Base-by-base conservation (phyloP, 2,113 vertebrate species). In the Brachyistius frenatus region DNA sequence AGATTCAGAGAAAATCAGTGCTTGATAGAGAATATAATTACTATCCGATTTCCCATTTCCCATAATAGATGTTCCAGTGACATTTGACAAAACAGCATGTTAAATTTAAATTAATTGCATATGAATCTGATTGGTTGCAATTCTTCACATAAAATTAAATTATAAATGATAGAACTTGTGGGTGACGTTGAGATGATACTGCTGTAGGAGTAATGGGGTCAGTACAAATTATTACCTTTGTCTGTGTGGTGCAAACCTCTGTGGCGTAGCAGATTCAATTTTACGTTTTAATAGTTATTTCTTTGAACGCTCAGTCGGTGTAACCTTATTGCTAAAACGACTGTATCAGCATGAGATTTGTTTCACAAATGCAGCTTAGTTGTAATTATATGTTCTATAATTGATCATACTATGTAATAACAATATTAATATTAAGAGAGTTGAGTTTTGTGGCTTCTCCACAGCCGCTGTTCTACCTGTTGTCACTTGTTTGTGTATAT, bases 61-160 rank as follows among this genome's bases (percentile, higher is more conserved):
- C 9, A 33, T 44, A 72, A 41, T 62, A 69, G 49, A 23, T 37
- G 11, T 7, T n/a, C 3, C 35, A 6, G 11, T 74, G 49, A 83
- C 39, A 56, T 74, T 71, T 76, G 58, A 53, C 49, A 70, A 68
- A 86, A 63, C 1, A 1, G 33, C 67, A 46, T 58, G 55, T 14
- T 11, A 75, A 83, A 81, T 85, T 10, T 37, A 61, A 82, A 82
- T 76, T 1, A 76, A 80, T 85, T 65, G 16, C 6, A 71, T 32
- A 30, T 80, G 62, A 58, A 79, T 53, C 31, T 31, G 41, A 37
- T 5, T 6, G 33, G 32, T 44, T 76, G 41, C 7, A 14, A 47
- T 47, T 61, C 54, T 32, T 65, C 30, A 35, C 57, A 35, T 50
- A 23, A 66, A 83, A 71, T 58, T 71, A 5, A 57, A 72, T 78